Evolutionary conservation across 1,140 invertebrate species (phyloP).

Genomic region (Epicauta chinensis): DNA sequence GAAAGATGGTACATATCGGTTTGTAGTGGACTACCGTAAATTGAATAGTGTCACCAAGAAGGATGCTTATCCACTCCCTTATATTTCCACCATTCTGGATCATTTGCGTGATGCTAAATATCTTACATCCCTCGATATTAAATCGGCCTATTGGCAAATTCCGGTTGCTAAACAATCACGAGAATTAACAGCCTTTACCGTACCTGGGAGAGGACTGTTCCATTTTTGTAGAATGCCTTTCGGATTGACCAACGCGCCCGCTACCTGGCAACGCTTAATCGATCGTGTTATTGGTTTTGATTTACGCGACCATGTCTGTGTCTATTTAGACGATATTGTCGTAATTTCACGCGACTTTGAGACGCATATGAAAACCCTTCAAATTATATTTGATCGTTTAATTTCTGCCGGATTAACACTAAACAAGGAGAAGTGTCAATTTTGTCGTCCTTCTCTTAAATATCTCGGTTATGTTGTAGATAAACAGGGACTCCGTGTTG

Average conservation of each 20-base stretch:
- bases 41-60: constrained; percentile 29
- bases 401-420: constrained; percentile 1
- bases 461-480: constrained; percentile 39
- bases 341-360: no score
- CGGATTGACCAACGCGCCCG: constrained; percentile 36
- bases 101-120: constrained; percentile 30
- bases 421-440: constrained; percentile 14
- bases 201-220: constrained; percentile 32
- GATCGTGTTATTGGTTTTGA: constrained; percentile 30
- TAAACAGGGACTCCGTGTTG: constrained; percentile 29
- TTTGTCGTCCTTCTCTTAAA: constrained; percentile 21
- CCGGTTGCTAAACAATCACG: constrained; percentile 20
- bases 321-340: no score
- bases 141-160: constrained; percentile 35
- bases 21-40: constrained; percentile 23
- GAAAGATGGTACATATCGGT: background rate
- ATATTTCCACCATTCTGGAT: constrained; percentile 33
- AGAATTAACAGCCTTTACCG: constrained; percentile 29
- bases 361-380: no score
- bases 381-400: background rate
- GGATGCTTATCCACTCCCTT: constrained; percentile 32
- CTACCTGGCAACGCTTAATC: constrained; percentile 39
- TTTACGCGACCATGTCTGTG: background rate
- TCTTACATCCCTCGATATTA: constrained; percentile 30
- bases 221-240: constrained; percentile 35